These are phyloP conservation scores for Coracias cyanogaster DNA, from an alignment of 2,797 vertebrate species.

Conservation along the genomic window DNA sequence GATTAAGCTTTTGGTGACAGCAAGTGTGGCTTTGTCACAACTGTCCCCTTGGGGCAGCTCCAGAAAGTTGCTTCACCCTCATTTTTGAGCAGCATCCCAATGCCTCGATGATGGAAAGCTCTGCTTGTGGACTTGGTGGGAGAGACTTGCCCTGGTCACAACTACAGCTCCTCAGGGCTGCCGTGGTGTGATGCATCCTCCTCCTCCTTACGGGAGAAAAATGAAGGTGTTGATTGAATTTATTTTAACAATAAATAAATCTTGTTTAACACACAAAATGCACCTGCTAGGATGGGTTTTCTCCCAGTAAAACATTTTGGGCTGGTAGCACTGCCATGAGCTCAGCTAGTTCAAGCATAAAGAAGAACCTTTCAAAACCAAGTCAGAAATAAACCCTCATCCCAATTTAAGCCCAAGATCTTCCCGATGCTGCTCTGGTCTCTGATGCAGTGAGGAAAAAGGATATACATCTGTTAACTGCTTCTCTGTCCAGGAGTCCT, in stretches of 20 bases:
- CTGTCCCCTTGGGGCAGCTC: background rate
- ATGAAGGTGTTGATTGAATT: background rate
- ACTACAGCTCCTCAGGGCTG: background rate
- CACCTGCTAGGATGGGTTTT: background rate
- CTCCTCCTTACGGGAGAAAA: background rate
- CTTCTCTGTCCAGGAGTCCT: background rate
- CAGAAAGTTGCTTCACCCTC: background rate
- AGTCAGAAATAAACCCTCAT: background rate
- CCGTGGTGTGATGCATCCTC: rapidly evolving
- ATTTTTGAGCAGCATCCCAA: background rate
- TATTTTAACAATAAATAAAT: background rate
- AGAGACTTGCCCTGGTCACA: background rate
- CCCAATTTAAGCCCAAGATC: background rate
- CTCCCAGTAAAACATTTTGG: background rate
- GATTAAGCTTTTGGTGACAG: background rate
- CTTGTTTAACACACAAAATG: background rate
- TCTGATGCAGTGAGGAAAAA: background rate
- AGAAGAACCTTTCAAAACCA: background rate
- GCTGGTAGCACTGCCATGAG: background rate
- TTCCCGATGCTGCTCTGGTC: background rate
- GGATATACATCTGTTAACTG: background rate
- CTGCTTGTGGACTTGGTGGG: background rate
- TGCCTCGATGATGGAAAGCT: background rate
- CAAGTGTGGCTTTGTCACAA: background rate
- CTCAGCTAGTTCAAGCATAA: background rate